phyloP scores from a whole-genome alignment of 2,113 vertebrate genomes.

The Trichomycterus rosablanca region DNA sequence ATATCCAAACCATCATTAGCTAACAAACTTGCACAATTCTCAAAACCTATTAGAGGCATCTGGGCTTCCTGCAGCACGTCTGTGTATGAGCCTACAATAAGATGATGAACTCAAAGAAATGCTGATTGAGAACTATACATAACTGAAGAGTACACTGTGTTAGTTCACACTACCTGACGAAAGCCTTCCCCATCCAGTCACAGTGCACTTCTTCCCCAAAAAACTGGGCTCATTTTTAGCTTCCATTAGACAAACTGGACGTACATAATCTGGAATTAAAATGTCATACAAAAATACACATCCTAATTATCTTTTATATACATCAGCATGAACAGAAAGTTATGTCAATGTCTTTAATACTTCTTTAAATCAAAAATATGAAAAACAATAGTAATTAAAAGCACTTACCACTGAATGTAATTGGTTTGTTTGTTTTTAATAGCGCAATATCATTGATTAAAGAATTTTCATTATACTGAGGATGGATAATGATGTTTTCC shows the following conservation, averaged over 20 bases:
- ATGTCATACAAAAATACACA: too few relatives aligned
- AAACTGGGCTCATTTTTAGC: not conserved
- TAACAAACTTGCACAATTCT: slow-evolving; percentile 2
- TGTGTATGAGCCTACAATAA: not conserved
- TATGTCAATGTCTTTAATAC: too few relatives aligned
- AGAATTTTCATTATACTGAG: not conserved
- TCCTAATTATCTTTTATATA: not conserved
- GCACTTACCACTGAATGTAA: not conserved
- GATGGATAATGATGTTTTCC: not conserved
- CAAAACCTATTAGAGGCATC: slow-evolving; percentile 9
- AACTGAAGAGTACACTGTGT: not conserved
- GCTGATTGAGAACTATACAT: not conserved
- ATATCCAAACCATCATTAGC: not conserved
- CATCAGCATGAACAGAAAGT: too few relatives aligned
- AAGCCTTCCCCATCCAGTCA: slow-evolving; percentile 1
- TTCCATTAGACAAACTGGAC: not conserved
- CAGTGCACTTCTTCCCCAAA: not conserved
- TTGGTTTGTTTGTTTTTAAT: not conserved
- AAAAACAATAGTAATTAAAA: too few relatives aligned
- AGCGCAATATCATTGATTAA: not conserved
- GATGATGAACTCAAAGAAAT: not conserved
- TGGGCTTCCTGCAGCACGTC: slow-evolving; percentile 17
- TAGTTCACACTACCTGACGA: not conserved
- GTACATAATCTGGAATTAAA: not conserved
- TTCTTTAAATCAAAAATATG: not conserved